A percentile compares a stretch with the other conserved stretches of the same genome.
These are phyloP conservation scores for Sciaenops ocellatus DNA, from an alignment of 2,797 vertebrate species.

Conservation along the genomic window DNA sequence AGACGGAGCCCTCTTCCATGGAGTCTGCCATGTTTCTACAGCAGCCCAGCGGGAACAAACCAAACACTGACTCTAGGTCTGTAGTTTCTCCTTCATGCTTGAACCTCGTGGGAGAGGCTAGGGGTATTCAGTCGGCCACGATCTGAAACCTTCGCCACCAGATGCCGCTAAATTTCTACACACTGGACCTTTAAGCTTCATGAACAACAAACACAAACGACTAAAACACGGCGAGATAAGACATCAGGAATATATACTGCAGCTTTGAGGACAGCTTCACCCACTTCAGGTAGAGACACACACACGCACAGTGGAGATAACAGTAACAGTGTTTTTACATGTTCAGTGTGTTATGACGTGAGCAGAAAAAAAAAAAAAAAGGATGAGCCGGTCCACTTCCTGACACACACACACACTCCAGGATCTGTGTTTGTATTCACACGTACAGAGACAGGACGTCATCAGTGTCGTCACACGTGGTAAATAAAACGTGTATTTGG, in stretches of 20 bases:
- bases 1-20: too few relatives aligned
- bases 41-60: too few relatives aligned
- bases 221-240: conserved; percentile 1
- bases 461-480: background rate
- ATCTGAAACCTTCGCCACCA: too few relatives aligned
- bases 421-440: background rate
- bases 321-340: conserved; percentile 26
- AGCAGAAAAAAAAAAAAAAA: background rate
- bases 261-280: conserved; percentile 11
- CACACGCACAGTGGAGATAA: conserved; percentile 10
- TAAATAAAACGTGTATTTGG: background rate
- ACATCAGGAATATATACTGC: conserved; percentile 7
- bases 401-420: background rate
- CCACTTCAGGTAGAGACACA: background rate
- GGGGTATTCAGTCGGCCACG: too few relatives aligned
- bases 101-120: too few relatives aligned
- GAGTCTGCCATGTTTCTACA: too few relatives aligned
- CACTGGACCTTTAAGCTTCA: background rate
- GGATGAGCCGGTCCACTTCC: background rate
- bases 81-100: too few relatives aligned
- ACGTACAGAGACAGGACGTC: background rate
- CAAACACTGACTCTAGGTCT: too few relatives aligned
- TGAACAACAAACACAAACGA: background rate
- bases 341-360: background rate
- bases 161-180: too few relatives aligned